Evolutionary conservation across 2,797 vertebrate species (phyloP).

Genomic region (Garrulus glandarius): DNA sequence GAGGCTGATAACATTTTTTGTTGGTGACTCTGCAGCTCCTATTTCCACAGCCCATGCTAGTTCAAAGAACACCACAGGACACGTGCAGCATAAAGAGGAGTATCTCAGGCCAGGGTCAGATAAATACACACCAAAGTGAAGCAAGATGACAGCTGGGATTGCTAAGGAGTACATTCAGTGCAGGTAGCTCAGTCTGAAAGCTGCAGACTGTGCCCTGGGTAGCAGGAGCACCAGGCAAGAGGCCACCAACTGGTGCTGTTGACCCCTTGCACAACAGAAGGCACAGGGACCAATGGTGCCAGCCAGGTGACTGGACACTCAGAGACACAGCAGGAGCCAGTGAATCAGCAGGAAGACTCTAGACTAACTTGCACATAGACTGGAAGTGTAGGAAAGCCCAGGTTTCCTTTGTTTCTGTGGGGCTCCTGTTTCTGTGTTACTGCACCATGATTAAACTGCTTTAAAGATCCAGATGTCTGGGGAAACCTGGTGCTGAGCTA

Average conservation of each 20-base stretch:
- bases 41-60: not conserved
- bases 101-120: not conserved
- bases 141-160: not conserved
- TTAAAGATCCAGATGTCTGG: not conserved
- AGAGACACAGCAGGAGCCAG: not conserved
- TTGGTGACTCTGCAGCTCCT: not conserved
- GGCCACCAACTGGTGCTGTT: accelerated
- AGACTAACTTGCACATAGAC: not conserved
- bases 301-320: not conserved
- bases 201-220: not conserved
- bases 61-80: not conserved
- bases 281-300: not conserved
- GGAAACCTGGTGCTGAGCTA: not conserved
- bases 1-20: not conserved
- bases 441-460: not conserved
- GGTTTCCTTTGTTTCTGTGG: not conserved
- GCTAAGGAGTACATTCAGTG: not conserved
- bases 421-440: not conserved
- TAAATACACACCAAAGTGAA: not conserved
- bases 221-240: not conserved
- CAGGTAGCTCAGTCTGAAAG: not conserved
- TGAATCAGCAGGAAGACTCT: not conserved
- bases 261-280: not conserved
- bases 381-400: not conserved
- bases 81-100: accelerated